phyloP scores from a whole-genome alignment of 2,797 vertebrate genomes.

The Liasis olivaceus region DNA sequence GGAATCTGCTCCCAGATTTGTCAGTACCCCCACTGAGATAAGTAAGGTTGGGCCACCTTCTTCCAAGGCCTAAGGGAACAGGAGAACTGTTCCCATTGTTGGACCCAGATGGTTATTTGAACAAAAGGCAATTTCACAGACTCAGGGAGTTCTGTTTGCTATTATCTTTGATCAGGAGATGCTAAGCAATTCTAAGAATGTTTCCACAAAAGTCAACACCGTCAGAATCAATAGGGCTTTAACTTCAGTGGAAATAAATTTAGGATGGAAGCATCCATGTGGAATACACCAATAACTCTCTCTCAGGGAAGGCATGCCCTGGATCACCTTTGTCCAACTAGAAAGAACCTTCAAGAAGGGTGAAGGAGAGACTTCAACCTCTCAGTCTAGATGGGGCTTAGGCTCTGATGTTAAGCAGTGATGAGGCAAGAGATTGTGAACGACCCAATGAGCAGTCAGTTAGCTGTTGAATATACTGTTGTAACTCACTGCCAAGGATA shows the following conservation, averaged over 20 bases:
- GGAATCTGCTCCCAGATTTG: neutral
- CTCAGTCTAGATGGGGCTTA: neutral
- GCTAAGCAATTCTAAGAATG: neutral
- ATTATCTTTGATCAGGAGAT: neutral
- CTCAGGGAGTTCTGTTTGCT: neutral
- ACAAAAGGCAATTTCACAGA: neutral
- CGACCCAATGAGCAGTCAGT: too few relatives aligned
- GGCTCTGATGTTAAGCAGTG: neutral
- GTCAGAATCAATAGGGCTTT: constrained; percentile 17
- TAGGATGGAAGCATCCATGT: neutral
- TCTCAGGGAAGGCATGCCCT: neutral
- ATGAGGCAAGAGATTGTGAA: neutral
- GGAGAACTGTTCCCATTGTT: neutral
- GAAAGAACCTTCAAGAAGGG: neutral
- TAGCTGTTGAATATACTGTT: neutral
- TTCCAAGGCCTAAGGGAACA: neutral
- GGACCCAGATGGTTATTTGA: neutral
- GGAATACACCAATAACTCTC: neutral
- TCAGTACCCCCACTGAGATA: neutral
- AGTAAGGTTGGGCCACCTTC: neutral
- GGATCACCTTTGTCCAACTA: neutral
- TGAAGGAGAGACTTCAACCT: neutral
- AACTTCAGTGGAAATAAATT: constrained; percentile 16
- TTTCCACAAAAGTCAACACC: neutral
- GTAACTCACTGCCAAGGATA: neutral